These are phyloP conservation scores for Villa cingulata DNA, from an alignment of 2,888 invertebrate species.

Conservation along the genomic window DNA sequence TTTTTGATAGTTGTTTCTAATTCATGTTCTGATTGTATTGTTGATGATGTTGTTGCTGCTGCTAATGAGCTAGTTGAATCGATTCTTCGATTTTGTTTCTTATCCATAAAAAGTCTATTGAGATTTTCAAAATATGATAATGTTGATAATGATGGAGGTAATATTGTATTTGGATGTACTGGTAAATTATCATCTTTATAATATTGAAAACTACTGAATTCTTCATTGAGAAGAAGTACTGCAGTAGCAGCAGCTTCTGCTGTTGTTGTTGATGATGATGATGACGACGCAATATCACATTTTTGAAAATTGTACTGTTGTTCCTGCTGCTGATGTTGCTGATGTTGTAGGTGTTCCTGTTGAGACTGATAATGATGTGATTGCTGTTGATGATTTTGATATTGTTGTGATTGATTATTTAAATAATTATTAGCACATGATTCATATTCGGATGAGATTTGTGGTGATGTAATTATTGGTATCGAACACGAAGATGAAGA, in stretches of 20 bases:
- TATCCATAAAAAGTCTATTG: constrained; percentile 18
- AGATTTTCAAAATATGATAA: constrained; percentile 28
- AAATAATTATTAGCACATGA: no score
- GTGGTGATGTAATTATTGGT: no score
- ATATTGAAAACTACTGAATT: neutral
- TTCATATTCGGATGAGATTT: no score
- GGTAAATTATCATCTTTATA: constrained; percentile 13
- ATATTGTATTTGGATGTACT: no score
- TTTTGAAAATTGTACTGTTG: neutral
- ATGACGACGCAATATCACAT: no score
- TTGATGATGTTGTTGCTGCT: constrained; percentile 10
- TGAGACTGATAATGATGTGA: neutral
- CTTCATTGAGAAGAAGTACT: neutral
- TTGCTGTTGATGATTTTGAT: neutral
- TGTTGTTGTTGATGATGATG: no score
- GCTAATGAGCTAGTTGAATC: no score
- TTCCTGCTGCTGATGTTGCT: neutral
- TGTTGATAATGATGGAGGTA: no score
- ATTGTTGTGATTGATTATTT: neutral
- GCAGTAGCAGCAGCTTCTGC: neutral
- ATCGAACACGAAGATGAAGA: no score
- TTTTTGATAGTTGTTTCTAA: no score
- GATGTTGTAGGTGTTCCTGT: neutral
- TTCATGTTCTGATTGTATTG: constrained; percentile 8
- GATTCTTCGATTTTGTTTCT: constrained; percentile 9